Evolutionary conservation across 35 echinoderm and acorn worm species (phyloP).

Genomic region (Eucidaris tribuloides): DNA sequence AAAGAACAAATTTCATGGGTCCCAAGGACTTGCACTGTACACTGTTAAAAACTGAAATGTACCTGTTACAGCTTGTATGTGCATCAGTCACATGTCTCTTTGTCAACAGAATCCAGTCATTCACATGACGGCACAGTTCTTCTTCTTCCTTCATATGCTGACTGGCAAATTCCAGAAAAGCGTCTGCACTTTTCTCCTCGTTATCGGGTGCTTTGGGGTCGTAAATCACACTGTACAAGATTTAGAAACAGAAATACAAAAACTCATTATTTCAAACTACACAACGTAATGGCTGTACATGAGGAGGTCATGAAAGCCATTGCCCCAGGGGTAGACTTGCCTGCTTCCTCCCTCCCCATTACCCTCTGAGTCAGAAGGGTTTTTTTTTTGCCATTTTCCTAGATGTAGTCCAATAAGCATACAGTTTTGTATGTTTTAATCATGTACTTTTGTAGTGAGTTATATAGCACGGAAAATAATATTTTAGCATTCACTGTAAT

Average conservation of each 20-base stretch:
- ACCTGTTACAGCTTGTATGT: conserved; percentile 18
- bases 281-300: background rate
- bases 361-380: background rate
- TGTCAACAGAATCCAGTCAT: conserved; percentile 58
- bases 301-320: background rate
- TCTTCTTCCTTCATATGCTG: conserved; percentile 29
- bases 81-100: conserved; percentile 32
- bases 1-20: background rate
- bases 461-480: too few relatives aligned
- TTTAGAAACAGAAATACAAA: background rate
- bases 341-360: background rate
- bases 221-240: conserved; percentile 81
- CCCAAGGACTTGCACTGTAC: background rate
- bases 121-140: conserved; percentile 16
- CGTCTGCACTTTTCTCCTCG: conserved; percentile 74
- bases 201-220: conserved; percentile 66
- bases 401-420: background rate
- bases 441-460: too few relatives aligned
- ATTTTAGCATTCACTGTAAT: too few relatives aligned
- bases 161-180: conserved; percentile 61
- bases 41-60: background rate
- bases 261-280: background rate
- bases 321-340: background rate
- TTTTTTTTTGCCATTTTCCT: background rate
- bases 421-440: too few relatives aligned